phyloP scores from a whole-genome alignment of 2,888 invertebrate genomes.

The Drosophila setosimentum region DNA sequence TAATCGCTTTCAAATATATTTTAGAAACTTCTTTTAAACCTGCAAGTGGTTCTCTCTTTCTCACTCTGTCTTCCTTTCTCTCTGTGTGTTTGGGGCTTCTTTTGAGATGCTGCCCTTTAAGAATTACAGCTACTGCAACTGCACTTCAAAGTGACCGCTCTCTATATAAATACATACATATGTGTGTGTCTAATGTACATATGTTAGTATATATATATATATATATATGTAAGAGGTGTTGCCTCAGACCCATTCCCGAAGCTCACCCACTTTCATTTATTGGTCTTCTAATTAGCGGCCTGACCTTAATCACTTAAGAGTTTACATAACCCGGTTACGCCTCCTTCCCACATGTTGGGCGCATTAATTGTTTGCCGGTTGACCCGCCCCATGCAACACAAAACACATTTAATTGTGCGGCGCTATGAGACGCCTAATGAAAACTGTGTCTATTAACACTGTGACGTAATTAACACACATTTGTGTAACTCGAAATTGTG shows the following conservation, averaged over 20 bases:
- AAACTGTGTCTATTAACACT: conserved; percentile 20
- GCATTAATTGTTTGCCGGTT: conserved; percentile 48
- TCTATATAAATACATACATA: neutral
- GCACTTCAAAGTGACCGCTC: conserved; percentile 55
- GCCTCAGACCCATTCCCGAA: conserved; percentile 27
- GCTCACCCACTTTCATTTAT: conserved; percentile 68
- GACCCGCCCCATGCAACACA: conserved; percentile 31
- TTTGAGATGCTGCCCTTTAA: neutral
- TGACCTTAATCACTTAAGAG: conserved; percentile 79
- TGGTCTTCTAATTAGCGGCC: conserved; percentile 67
- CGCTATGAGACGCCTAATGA: conserved; percentile 27
- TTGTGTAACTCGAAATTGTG: conserved; percentile 31
- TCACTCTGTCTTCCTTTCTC: neutral
- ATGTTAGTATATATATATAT: neutral
- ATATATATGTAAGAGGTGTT: neutral
- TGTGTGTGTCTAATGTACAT: neutral
- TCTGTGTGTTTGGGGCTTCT: neutral
- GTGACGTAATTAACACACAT: conserved; percentile 62
- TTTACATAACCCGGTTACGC: conserved; percentile 56
- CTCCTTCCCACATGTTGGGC: conserved; percentile 33
- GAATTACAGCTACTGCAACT: conserved; percentile 2
- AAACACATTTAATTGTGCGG: conserved; percentile 25
- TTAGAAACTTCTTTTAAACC: neutral
- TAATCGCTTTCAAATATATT: neutral
- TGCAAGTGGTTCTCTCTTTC: neutral